Evolutionary conservation across 2,113 vertebrate species (phyloP), one percentile per base, ranked within the genome.

Genomic region (Myotis yumanensis): DNA sequence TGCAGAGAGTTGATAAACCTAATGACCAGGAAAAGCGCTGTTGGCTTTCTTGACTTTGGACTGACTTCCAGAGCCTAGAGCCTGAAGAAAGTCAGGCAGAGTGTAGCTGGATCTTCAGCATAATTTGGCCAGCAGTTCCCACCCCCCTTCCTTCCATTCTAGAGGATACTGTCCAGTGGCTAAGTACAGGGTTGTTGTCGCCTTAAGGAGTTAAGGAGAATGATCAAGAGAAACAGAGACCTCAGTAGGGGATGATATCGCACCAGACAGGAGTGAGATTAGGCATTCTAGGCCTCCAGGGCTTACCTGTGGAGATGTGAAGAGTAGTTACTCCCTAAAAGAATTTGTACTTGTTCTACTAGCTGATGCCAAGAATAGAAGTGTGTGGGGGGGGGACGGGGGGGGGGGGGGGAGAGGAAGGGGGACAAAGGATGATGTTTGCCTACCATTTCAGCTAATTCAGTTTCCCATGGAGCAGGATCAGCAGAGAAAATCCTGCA

Each of bases 51-150:
- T 89, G 52, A 83, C 82, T 96, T 96, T 95, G 89, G 90, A 81
- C 82, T 97, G 96, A 96, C 94, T 96, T 97, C 92, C 32, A 95
- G 64, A 91, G 72, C 32, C 72, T 35, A 72, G 30, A 68, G 40
- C 23, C 72, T 86, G 46, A 52, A 73, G 37, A 90, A 66, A 90
- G 64, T 43, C 85, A 88, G 48, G 69, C 40, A 73, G 90, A 92
- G 1, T 89, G 83, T 40, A 75, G 62, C 17, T 92, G 48, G 68
- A 66, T 81, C 11, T 22, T 95, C 66, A 76, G 57, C 11, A 51
- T 68, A 37, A 88, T 51, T 68, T 90, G 82, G 32, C 15, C 51
- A 90, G 69, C 12, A 76, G 28, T 64, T 92, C 37, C 37, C 37
- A 0, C 43, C 43, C 51, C 46, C 5, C 20, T 22, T 11, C 9